Evolutionary conservation across 1,140 invertebrate genomes (phyloP), one percentile per base, ranked within the genome.

Genomic region (Arion vulgaris): DNA sequence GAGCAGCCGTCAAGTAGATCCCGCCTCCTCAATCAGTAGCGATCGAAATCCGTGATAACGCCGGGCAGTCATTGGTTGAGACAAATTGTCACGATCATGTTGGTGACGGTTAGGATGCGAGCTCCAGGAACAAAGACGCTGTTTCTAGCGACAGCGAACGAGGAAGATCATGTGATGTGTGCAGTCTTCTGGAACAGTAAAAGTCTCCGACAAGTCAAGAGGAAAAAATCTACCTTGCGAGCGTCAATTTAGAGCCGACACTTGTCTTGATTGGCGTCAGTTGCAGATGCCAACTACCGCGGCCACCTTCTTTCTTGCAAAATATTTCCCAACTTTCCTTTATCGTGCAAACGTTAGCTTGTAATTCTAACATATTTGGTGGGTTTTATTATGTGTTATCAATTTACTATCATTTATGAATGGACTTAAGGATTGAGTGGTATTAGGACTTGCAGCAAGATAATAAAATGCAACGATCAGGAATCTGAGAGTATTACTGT

Each of bases 21-120:
- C 57, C 81, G 81, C 81, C 81, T 66, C 19, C 49, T 66, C 53
- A 83, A 83, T 83, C 74, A 83, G 57, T 53, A 83, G 45, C 39
- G 81, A 83, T 83, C 81, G 73, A 77, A 77, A 83, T 71, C 11
- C 38, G 41, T 38, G 75, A 49, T 77, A 68, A 69, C 26, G 73
- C 39, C 41, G 74, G 5, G n/a, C 66, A 13, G 74, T 34, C 62
- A 83, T 83, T 83, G 81, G 81, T 72, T 28, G 74, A 41, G 32
- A 78, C 81, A 83, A 78, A 71, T 78, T 83, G 75, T 49, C 1
- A 83, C 81, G 72, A 83, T 78, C 49, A 77, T 34, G 39, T 34
- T 9, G 28, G 80, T 72, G 71, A 81, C 45, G 80, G 39, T 69
- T 28, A 1, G 34, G 71, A 32, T 17, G 49, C n/a, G 51, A 71